Base-by-base conservation (phyloP, 2,113 vertebrate species). In the Thamnophis sirtalis region DNA sequence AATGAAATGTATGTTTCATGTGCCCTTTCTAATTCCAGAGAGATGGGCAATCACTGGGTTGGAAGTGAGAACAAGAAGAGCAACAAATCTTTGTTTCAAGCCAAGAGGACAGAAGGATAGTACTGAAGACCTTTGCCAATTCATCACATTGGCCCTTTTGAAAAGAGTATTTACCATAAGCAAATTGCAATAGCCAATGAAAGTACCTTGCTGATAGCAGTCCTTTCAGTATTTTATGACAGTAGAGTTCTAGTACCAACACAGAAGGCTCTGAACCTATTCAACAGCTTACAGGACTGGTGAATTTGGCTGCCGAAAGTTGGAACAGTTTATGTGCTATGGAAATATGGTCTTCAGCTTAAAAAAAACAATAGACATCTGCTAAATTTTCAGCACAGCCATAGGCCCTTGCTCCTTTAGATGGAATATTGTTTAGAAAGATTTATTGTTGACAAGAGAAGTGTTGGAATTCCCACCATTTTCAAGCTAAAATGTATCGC, bases 61-160 rank as follows among this genome's bases (percentile, higher is more conserved):
- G 68, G 93, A 24, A 43, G 24, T 21, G 33, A 43, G 73, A 21
- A 80, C 6, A 80, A 38, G 13, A 73, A 73, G 9, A 63, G 17
- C 33, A 38, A 80, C 15, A 9, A 80, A 80, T 10, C 10, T 17
- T 84, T 50, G 11, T 90, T 80, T 94, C 24, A 22, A 92, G 43
- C 24, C 55, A 49, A 93, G 89, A 94, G 54, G 86, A 9, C 11
- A 56, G 24, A 92, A 33, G 13, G 93, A 26, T 49, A 60, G 63
- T 28, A 88, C 43, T 49, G 11, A 33, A 89, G 86, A 90, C 7
- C 26, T 90, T 80, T 88, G 90, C 49, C 15, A 85, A 89, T 49
- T 51, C 86, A 60, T n/a, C 15, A 54, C 2, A 17, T 43, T 92
- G 22, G 68, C 63, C 22, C 92, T 96, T 92, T 80, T 80, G 33